These are phyloP conservation scores for Eriosoma lanigerum DNA, from an alignment of 1,140 invertebrate species.

Conservation along the genomic window DNA sequence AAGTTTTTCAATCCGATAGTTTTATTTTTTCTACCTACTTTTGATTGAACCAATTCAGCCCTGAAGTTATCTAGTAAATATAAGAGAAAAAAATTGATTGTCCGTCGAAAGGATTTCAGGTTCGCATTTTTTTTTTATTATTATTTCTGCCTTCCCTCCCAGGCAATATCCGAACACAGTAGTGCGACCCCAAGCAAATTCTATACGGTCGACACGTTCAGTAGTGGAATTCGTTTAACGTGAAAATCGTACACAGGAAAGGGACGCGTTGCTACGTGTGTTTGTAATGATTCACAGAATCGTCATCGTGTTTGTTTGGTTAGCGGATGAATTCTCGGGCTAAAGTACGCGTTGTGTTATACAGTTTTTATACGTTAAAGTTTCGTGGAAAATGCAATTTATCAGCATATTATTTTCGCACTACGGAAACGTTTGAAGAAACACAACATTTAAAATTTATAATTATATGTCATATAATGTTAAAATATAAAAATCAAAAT, in stretches of 20 bases:
- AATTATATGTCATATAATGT: too few species aligned
- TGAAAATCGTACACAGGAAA: not conserved
- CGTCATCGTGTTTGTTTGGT: not conserved
- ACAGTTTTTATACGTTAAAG: not conserved
- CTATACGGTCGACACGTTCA: not conserved
- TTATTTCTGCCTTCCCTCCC: not conserved
- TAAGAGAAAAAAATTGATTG: not conserved
- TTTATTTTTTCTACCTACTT: too few species aligned
- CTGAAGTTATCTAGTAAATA: too few species aligned
- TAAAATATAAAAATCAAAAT: too few species aligned
- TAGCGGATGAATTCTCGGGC: too few species aligned
- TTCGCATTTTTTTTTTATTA: not conserved
- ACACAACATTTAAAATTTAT: too few species aligned
- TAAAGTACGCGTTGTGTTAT: not conserved
- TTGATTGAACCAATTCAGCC: not conserved
- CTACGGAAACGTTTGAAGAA: not conserved
- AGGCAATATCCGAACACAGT: not conserved
- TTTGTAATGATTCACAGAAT: not conserved
- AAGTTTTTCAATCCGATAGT: too few species aligned
- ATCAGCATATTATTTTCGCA: not conserved
- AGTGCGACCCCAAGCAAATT: not conserved
- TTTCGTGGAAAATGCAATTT: not conserved
- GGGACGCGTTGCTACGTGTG: too few species aligned
- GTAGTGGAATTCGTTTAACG: slow-evolving; percentile 22
- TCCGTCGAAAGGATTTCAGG: not conserved